A percentile compares a stretch with the other conserved stretches of the same genome.
Evolutionary conservation across 2,797 vertebrate species (phyloP).

Genomic region (Orestias chungarensis): DNA sequence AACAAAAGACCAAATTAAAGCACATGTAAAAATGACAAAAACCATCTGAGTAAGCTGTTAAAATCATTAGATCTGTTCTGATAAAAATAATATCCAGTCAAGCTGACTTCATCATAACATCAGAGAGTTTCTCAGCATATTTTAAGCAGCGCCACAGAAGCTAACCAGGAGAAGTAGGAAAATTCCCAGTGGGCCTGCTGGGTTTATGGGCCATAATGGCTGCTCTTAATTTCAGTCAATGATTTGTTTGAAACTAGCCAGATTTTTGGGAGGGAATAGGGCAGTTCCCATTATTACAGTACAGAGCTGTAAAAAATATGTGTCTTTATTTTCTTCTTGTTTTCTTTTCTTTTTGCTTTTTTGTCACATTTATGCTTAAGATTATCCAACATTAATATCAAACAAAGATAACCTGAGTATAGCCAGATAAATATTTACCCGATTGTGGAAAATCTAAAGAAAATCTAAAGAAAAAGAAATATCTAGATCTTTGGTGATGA

Average conservation of each 20-base stretch:
- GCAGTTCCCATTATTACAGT: not conserved
- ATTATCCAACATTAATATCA: not conserved
- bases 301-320: not conserved
- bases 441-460: too few species aligned
- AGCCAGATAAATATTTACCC: too few species aligned
- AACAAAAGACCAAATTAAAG: not conserved
- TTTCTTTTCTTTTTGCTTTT: not conserved
- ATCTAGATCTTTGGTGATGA: not conserved
- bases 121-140: not conserved
- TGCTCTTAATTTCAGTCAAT: not conserved
- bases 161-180: not conserved
- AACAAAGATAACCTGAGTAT: not conserved
- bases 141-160: not conserved
- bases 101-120: not conserved
- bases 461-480: not conserved
- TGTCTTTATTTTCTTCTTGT: not conserved
- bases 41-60: not conserved
- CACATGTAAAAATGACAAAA: not conserved
- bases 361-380: not conserved
- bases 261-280: not conserved
- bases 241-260: not conserved
- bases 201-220: not conserved
- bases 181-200: not conserved
- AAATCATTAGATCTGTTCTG: not conserved
- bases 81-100: not conserved